Evolutionary conservation across 2,888 invertebrate genomes (phyloP).

Genomic region (Pollenia amentaria): DNA sequence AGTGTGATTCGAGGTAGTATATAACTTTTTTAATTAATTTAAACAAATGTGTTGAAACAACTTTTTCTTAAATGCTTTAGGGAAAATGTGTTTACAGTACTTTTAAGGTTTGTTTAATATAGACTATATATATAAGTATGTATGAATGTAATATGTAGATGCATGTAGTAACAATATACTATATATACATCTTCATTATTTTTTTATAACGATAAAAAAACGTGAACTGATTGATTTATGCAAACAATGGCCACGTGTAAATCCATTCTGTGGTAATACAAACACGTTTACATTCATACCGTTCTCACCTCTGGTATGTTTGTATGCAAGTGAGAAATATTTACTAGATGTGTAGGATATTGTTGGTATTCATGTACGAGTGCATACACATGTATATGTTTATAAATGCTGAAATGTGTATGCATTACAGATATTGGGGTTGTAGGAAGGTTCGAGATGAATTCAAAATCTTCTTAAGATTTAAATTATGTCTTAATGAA

Average conservation of each 20-base stretch:
- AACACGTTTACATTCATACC: background rate
- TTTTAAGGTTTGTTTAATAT: background rate
- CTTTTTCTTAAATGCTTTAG: constrained; percentile 5
- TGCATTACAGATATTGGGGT: too few species aligned
- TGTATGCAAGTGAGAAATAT: too few species aligned
- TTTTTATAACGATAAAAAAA: background rate
- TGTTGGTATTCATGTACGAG: too few species aligned
- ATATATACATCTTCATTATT: background rate
- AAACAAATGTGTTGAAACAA: background rate
- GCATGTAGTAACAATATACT: too few species aligned
- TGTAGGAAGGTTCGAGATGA: too few species aligned
- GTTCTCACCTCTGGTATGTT: background rate
- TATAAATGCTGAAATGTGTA: too few species aligned
- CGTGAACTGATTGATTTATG: constrained; percentile 53
- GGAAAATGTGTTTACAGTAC: constrained; percentile 12
- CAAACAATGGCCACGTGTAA: constrained; percentile 47
- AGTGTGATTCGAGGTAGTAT: too few species aligned
- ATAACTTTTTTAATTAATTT: constrained; percentile 24
- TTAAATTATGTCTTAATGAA: too few species aligned
- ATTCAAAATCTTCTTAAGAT: too few species aligned
- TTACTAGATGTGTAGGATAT: too few species aligned
- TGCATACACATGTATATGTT: too few species aligned
- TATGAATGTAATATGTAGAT: constrained; percentile 5
- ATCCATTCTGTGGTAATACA: constrained; percentile 40
- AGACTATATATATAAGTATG: background rate